Percentiles rank a stretch among this genome's conserved stretches.
Evolutionary conservation across 2,888 invertebrate genomes (phyloP).

Genomic region (Dasypogon diadema): DNA sequence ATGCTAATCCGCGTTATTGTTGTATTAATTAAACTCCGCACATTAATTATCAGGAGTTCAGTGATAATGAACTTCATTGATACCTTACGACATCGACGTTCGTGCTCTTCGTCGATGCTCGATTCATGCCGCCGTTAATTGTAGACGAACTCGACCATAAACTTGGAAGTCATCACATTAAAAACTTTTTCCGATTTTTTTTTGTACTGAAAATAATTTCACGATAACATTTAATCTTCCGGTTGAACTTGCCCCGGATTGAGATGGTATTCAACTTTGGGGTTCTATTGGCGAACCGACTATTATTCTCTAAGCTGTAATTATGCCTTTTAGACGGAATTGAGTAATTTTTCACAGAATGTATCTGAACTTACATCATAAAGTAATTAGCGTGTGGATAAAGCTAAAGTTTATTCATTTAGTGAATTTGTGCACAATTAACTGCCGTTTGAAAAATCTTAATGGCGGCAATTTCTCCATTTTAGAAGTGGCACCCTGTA

Average conservation of each 20-base stretch:
- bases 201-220: not conserved
- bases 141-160: not conserved
- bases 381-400: not conserved
- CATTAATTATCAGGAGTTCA: not conserved
- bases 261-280: not conserved
- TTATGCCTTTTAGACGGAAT: not conserved
- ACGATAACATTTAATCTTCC: constrained; percentile 5
- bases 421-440: no score
- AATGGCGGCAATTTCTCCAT: no score
- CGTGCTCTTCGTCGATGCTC: not conserved
- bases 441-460: no score
- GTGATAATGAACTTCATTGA: not conserved
- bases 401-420: no score
- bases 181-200: not conserved
- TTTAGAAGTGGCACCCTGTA: no score
- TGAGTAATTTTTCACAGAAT: not conserved
- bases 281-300: not conserved
- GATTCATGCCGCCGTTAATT: no score
- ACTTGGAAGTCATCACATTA: no score
- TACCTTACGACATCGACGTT: not conserved
- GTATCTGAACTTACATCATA: not conserved
- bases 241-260: not conserved
- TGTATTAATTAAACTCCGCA: not conserved
- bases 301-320: not conserved
- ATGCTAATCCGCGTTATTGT: not conserved